Evolutionary conservation across 2,113 vertebrate genomes (phyloP).

Genomic region (Cyanocitta stelleri): DNA sequence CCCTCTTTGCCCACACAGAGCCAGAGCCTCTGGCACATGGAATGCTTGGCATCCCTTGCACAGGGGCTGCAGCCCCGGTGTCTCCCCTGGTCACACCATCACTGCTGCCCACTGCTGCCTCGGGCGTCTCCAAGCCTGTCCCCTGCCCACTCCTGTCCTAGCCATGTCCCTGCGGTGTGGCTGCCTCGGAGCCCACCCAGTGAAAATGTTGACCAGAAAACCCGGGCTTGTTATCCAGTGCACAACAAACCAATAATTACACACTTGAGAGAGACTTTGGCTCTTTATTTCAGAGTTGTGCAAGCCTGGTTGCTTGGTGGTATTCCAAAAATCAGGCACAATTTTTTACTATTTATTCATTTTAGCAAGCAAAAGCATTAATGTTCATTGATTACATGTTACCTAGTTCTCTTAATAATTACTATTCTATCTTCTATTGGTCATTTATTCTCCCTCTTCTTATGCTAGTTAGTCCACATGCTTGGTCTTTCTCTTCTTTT

Average conservation of each 20-base stretch:
- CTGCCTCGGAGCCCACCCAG: background rate
- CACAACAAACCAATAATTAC: background rate
- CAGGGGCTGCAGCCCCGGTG: background rate
- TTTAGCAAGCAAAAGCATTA: background rate
- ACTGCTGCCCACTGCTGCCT: too few relatives aligned
- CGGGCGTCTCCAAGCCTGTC: accelerated
- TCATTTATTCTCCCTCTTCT: background rate
- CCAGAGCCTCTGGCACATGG: background rate
- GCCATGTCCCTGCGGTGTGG: background rate
- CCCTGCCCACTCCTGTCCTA: background rate
- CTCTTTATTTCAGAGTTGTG: background rate
- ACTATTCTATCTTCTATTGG: background rate
- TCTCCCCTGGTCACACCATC: accelerated
- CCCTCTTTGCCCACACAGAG: accelerated
- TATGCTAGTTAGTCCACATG: background rate
- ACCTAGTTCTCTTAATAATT: background rate
- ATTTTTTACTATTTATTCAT: background rate
- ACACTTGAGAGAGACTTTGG: too few relatives aligned
- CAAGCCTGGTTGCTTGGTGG: background rate
- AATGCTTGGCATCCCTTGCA: accelerated
- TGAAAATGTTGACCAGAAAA: background rate
- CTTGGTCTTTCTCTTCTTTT: background rate
- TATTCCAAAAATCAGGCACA: background rate
- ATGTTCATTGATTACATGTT: background rate
- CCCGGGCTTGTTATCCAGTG: background rate